Base-by-base conservation (phyloP, 2,113 vertebrate genomes). In the Chionomys nivalis region DNA sequence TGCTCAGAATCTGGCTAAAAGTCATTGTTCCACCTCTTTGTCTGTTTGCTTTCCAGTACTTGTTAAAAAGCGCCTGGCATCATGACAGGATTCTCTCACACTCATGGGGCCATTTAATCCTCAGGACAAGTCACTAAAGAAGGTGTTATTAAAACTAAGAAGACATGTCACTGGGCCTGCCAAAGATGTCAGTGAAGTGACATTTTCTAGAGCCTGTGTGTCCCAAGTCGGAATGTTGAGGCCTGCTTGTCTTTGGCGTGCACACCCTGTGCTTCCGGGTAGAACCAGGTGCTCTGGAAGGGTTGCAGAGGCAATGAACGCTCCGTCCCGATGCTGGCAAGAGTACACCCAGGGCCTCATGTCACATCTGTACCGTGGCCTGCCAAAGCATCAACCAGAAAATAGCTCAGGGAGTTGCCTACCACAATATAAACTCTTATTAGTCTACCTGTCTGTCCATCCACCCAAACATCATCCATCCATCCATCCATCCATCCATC, bases 91-190 rank as follows among this genome's bases (percentile, higher is more conserved):
- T 70, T 82, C 63, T 93, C 89, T 91, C n/a, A n/a, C 23, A 2
- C 26, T 5, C 83, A 33, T 6, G 65, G 92, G 89, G 78, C 75
- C 44, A 21, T 77, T 87, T 92, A 93, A 93, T 96, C 93, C 93
- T 65, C 31, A 2, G 58, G 58, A 87, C 79, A 36, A 10, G 63
- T 24, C 39, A 82, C 5, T 87, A 47, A 83, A 79, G 66, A 55
- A 73, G 31, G 83, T 73, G 72, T 88, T 61, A 81, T 61, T 94
- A 77, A 70, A 39, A 66, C 65, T 93, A 49, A 49, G 89, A 70
- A 88, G 76, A 77, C 92, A 66, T 92, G 70, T 96, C 81, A 85
- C 65, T 2, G 4, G 6, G 44, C 70, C 61, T 94, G 81, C 94
- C 76, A 90, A 10, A 91, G 47, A 42, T 78, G 82, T 79, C 92